These are phyloP conservation scores for Paratrypauchen microcephalus DNA, from an alignment of 2,797 vertebrate genomes.

Conservation along the genomic window DNA sequence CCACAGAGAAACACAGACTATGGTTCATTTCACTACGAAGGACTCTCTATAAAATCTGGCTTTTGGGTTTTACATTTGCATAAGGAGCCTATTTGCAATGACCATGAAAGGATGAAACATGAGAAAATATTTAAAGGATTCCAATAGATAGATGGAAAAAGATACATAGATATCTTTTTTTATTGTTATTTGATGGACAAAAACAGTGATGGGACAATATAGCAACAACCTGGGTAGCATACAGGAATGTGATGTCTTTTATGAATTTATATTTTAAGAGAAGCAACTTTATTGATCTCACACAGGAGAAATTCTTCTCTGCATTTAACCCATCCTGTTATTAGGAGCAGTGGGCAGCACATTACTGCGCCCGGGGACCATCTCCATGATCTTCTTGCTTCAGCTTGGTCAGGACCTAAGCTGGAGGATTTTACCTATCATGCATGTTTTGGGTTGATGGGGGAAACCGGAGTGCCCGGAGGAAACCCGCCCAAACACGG, in stretches of 20 bases:
- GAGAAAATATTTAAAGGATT: background rate
- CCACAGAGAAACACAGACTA: constrained; percentile 1
- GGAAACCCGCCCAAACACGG: too few species aligned
- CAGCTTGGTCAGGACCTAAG: too few species aligned
- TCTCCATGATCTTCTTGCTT: too few species aligned
- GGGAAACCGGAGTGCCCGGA: too few species aligned
- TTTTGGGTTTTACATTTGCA: background rate
- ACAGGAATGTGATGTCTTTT: background rate
- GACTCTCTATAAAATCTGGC: background rate
- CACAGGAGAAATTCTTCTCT: too few species aligned
- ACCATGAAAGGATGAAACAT: background rate
- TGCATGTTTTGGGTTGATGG: too few species aligned
- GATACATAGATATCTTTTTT: background rate
- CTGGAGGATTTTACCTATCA: too few species aligned
- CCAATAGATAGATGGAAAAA: background rate
- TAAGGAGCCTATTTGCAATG: background rate
- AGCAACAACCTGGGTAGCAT: background rate
- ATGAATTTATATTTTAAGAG: background rate
- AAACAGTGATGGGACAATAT: too few species aligned
- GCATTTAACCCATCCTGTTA: too few species aligned
- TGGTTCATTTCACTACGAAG: background rate
- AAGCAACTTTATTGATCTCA: too few species aligned
- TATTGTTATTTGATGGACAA: background rate
- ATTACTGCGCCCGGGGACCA: too few species aligned
- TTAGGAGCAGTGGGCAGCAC: too few species aligned